phyloP scores from a whole-genome alignment of 2,888 invertebrate species.

The Dromius quadrimaculatus region DNA sequence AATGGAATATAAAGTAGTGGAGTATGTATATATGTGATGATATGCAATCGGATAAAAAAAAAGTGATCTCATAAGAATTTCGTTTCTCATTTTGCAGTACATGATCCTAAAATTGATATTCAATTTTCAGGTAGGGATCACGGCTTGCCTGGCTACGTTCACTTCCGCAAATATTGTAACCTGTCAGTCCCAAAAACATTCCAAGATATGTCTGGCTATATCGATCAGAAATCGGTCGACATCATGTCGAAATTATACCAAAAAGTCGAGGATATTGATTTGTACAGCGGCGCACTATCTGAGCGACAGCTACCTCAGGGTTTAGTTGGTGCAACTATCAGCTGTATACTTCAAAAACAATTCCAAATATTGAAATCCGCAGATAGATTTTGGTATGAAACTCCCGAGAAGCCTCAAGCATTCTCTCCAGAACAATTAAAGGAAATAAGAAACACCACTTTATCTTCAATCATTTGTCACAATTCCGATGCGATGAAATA shows the following conservation, averaged over 20 bases:
- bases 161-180: constrained; percentile 83
- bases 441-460: constrained; percentile 82
- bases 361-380: constrained; percentile 84
- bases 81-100: no score
- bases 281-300: constrained; percentile 89
- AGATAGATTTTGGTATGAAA: constrained; percentile 93
- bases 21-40: no score
- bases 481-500: constrained; percentile 77
- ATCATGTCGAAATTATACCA: constrained; percentile 77
- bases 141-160: constrained; percentile 83
- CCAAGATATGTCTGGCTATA: constrained; percentile 73
- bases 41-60: no score
- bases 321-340: constrained; percentile 86
- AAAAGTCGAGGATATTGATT: constrained; percentile 85
- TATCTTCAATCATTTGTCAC: constrained; percentile 82
- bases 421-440: constrained; percentile 82
- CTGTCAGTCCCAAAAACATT: constrained; percentile 74
- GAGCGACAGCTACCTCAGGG: constrained; percentile 80
- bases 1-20: no score
- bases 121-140: no score
- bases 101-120: no score
- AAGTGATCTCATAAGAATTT: no score
- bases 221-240: constrained; percentile 75
- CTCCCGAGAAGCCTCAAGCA: constrained; percentile 72
- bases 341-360: constrained; percentile 87